Evolutionary conservation across 1,140 invertebrate genomes (phyloP).

Genomic region (Telenomus remus): DNA sequence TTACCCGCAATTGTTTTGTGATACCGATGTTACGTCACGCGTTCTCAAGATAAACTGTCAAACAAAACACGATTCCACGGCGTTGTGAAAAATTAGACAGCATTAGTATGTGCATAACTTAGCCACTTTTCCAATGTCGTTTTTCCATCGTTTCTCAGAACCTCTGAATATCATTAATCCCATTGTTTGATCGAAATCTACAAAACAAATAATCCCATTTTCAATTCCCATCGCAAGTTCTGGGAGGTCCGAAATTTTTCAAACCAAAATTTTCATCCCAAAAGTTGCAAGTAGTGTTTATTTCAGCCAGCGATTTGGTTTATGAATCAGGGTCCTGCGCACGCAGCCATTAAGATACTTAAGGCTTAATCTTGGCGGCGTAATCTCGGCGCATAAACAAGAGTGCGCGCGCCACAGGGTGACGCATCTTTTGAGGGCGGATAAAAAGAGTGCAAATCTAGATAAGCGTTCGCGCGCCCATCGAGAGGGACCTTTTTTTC

Average conservation of each 20-base stretch:
- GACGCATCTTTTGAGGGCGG: slow-evolving; percentile 19
- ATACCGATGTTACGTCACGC: slow-evolving; percentile 24
- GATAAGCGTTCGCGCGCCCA: slow-evolving; percentile 24
- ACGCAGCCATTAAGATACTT: slow-evolving; percentile 32
- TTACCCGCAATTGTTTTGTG: slow-evolving; percentile 34
- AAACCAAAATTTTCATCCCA: too few species aligned
- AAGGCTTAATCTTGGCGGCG: slow-evolving; percentile 31
- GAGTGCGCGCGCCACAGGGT: slow-evolving; percentile 21
- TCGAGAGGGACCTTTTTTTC: slow-evolving; percentile 11
- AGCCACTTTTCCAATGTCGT: slow-evolving; percentile 27
- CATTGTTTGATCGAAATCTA: slow-evolving; percentile 24
- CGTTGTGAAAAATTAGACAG: slow-evolving; percentile 18
- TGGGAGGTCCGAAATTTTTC: too few species aligned
- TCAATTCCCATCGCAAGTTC: too few species aligned
- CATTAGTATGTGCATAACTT: slow-evolving; percentile 37
- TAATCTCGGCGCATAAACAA: slow-evolving; percentile 50
- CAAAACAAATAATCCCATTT: too few species aligned
- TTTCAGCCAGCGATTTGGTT: background rate
- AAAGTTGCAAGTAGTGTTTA: background rate
- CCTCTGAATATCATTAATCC: slow-evolving; percentile 8
- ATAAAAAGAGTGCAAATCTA: slow-evolving; percentile 17
- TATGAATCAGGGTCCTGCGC: slow-evolving; percentile 24
- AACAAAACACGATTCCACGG: slow-evolving; percentile 5
- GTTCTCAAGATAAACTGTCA: slow-evolving; percentile 13
- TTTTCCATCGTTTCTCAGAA: slow-evolving; percentile 25